Conservation (phyloP, 2,113 vertebrate species). For the Trogon surrucura region DNA sequence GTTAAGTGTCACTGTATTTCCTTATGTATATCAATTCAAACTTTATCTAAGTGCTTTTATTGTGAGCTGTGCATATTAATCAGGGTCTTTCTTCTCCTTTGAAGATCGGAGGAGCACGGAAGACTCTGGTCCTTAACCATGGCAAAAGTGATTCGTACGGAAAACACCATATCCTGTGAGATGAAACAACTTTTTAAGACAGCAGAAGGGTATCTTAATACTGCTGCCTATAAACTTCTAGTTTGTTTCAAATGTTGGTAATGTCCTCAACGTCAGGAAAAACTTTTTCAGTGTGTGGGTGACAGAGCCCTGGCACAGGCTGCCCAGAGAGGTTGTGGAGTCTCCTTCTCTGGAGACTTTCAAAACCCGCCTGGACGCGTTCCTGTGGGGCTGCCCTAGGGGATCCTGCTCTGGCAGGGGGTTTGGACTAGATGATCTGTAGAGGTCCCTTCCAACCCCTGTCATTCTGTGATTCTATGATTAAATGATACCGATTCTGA, state of each 20-base stretch:
- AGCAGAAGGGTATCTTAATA: conserved; percentile 81
- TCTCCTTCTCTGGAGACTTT: too few species aligned
- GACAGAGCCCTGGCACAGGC: too few species aligned
- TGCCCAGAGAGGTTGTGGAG: too few species aligned
- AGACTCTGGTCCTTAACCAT: conserved; percentile 91
- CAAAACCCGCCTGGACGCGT: too few species aligned
- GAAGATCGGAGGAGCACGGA: conserved; percentile 86
- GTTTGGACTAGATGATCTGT: too few species aligned
- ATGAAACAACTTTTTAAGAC: conserved; percentile 79
- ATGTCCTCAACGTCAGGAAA: background rate
- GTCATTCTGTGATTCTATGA: too few species aligned
- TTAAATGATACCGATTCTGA: background rate
- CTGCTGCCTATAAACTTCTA: background rate
- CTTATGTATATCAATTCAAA: background rate
- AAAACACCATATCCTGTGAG: conserved; percentile 55
- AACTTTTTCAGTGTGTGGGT: too few species aligned
- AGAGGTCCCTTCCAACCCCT: too few species aligned
- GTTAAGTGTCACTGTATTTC: background rate
- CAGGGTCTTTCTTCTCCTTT: background rate
- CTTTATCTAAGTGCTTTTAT: background rate
- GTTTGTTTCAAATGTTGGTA: background rate
- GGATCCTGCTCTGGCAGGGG: too few species aligned
- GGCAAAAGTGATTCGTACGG: conserved; percentile 78
- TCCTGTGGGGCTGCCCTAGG: too few species aligned
- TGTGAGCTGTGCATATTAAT: background rate